Conservation (phyloP, 2,888 invertebrate genomes). For the Cheilosia scutellata region DNA sequence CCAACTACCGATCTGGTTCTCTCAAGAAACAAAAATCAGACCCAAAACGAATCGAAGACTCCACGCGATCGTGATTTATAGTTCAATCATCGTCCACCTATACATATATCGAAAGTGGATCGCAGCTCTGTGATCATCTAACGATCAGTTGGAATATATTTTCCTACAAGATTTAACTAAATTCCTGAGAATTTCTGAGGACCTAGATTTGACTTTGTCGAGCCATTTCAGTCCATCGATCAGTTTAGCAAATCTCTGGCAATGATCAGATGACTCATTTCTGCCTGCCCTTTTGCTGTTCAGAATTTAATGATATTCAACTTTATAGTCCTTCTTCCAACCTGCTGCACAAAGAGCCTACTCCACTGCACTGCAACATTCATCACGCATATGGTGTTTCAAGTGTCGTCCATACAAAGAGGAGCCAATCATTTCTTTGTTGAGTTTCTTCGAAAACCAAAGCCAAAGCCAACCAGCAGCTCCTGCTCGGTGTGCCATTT, state of each 20-base stretch:
- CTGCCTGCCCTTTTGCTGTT: neutral
- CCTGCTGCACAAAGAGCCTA: conserved; percentile 32
- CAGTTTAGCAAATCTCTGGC: neutral
- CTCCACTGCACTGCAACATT: conserved; percentile 29
- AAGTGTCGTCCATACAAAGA: conserved; percentile 20
- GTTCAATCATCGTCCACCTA: too few species aligned
- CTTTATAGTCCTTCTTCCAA: conserved; percentile 25
- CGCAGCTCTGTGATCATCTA: too few species aligned
- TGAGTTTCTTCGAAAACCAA: conserved; percentile 7
- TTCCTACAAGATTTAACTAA: too few species aligned
- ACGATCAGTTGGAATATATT: too few species aligned
- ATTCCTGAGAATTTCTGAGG: too few species aligned
- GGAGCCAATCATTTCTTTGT: conserved; percentile 31
- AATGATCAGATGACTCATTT: conserved; percentile 5
- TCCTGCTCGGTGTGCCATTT: conserved; percentile 64
- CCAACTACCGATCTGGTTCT: too few species aligned
- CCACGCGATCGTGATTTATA: too few species aligned
- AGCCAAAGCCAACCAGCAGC: conserved; percentile 9
- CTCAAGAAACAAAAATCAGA: too few species aligned
- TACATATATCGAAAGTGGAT: too few species aligned
- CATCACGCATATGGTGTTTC: conserved; percentile 52
- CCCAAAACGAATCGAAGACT: too few species aligned
- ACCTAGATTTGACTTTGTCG: too few species aligned
- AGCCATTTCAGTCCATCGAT: conserved; percentile 6
- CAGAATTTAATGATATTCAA: conserved; percentile 7